These are phyloP conservation scores for Rhizomys pruinosus DNA, from an alignment of 2,113 vertebrate species.

Conservation along the genomic window DNA sequence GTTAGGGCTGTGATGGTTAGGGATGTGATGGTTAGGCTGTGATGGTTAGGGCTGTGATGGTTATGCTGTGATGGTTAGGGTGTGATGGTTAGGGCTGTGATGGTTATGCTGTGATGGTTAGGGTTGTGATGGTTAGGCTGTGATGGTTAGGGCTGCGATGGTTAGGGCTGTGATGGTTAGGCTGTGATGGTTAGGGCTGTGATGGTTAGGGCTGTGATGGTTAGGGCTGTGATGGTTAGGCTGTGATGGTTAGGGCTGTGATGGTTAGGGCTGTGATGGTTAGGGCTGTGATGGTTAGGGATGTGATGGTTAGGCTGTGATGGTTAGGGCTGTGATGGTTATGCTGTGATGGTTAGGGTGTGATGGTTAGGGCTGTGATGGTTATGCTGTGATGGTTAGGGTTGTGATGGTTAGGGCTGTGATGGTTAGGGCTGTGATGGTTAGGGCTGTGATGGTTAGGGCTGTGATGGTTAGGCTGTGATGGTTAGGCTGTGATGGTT, in stretches of 20 bases:
- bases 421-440: constrained; percentile 94
- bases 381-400: constrained; percentile 94
- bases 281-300: too few species aligned
- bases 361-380: constrained; percentile 94
- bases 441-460: constrained; percentile 93
- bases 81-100: constrained; percentile 94
- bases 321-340: constrained; percentile 93
- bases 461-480: constrained; percentile 94
- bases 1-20: too few species aligned
- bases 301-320: too few species aligned
- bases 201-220: constrained; percentile 94
- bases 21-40: too few species aligned
- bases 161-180: too few species aligned
- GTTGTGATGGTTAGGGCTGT: constrained; percentile 94
- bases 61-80: constrained; percentile 94
- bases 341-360: constrained; percentile 94
- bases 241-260: constrained; percentile 94
- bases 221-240: too few species aligned
- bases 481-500: constrained; percentile 94
- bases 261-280: constrained; percentile 94
- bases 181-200: constrained; percentile 94
- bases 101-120: constrained; percentile 95
- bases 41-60: constrained; percentile 93
- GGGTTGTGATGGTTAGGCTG: too few species aligned
- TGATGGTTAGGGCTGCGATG: constrained; percentile 94